phyloP scores from a whole-genome alignment of 2,888 invertebrate species.

The Galerucella calmariensis region DNA sequence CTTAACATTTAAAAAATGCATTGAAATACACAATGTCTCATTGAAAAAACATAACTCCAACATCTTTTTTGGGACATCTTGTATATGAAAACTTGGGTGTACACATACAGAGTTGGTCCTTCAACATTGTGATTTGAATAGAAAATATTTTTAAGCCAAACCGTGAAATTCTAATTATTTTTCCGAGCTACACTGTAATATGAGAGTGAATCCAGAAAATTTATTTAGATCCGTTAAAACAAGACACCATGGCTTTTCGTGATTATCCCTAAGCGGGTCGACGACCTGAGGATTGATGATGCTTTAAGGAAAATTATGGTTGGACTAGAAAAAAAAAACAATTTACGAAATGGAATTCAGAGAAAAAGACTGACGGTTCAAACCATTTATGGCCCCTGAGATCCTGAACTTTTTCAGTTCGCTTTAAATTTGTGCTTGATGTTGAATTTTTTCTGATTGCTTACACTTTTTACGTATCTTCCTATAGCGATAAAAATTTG shows the following conservation, averaged over 20 bases:
- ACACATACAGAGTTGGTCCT: too few species aligned
- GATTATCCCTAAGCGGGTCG: neutral
- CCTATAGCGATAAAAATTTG: neutral
- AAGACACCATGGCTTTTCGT: neutral
- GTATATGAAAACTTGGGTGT: too few species aligned
- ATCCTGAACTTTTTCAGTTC: neutral
- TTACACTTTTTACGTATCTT: neutral
- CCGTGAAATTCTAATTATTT: neutral
- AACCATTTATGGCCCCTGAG: neutral
- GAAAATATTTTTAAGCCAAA: too few species aligned
- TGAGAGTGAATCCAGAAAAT: neutral
- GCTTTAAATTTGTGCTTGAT: neutral
- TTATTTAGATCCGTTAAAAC: neutral
- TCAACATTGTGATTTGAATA: too few species aligned
- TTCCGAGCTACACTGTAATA: too few species aligned
- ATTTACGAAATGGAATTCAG: constrained; percentile 1
- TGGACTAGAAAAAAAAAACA: neutral
- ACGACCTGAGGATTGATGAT: neutral
- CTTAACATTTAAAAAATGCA: too few species aligned
- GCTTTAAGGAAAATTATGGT: constrained; percentile 3
- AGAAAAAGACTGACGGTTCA: constrained; percentile 1
- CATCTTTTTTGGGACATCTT: too few species aligned
- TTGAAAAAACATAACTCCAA: too few species aligned
- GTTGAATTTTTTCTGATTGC: neutral
- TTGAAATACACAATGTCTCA: too few species aligned